Evolutionary conservation across 2,113 vertebrate species (phyloP).

Genomic region (Petrocephalus microphthalmus): DNA sequence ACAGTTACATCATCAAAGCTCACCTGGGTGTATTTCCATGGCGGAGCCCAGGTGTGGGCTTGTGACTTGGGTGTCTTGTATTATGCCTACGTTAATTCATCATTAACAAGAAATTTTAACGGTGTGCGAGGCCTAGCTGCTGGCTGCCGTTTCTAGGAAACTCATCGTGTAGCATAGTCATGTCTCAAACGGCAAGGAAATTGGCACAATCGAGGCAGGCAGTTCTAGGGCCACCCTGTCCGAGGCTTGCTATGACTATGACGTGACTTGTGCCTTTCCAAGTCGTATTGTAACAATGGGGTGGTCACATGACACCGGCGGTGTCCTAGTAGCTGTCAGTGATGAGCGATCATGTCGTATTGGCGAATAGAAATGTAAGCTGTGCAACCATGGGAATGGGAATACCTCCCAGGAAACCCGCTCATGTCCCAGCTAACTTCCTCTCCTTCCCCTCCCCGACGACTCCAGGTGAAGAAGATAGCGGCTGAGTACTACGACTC

Average conservation of each 20-base stretch:
- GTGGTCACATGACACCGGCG: not conserved
- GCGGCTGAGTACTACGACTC: slow-evolving; percentile 89
- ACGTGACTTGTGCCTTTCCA: not conserved
- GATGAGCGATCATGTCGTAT: not conserved
- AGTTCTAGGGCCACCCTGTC: not conserved
- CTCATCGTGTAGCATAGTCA: not conserved
- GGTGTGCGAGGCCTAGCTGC: not conserved
- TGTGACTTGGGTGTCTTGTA: not conserved
- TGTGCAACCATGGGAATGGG: too few relatives aligned
- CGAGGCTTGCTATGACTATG: not conserved
- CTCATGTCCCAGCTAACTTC: not conserved
- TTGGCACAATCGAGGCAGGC: not conserved
- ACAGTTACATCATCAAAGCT: not conserved
- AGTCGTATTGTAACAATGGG: not conserved
- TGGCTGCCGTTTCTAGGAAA: not conserved
- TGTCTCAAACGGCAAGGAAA: not conserved
- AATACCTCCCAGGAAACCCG: not conserved
- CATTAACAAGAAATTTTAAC: not conserved
- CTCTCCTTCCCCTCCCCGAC: not conserved
- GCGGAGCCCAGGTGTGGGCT: not conserved
- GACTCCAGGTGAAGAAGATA: slow-evolving; percentile 87
- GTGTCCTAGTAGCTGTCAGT: not conserved
- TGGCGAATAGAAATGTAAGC: too few relatives aligned
- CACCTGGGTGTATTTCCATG: not conserved
- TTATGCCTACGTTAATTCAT: not conserved